Evolutionary conservation across 2,888 invertebrate genomes (phyloP).

Genomic region (Timema cristinae): DNA sequence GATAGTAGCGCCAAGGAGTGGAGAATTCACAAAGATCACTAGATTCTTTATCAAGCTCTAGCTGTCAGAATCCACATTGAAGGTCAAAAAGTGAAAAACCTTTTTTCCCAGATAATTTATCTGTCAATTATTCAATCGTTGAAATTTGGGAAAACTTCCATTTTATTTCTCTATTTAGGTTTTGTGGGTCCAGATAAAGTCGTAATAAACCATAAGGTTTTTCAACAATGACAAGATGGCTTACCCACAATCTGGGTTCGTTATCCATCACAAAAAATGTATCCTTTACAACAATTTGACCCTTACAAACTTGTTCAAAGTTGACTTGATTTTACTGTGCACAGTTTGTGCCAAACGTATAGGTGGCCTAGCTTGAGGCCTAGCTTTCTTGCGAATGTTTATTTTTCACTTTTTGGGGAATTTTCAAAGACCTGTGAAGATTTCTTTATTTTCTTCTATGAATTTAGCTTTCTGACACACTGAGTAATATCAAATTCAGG

Average conservation of each 20-base stretch:
- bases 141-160: background rate
- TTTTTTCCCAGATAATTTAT: background rate
- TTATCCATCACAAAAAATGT: too few relatives aligned
- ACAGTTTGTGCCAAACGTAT: background rate
- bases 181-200: background rate
- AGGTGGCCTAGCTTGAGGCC: background rate
- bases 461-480: background rate
- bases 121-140: background rate
- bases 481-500: background rate
- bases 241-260: background rate
- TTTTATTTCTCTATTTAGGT: background rate
- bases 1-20: background rate
- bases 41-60: background rate
- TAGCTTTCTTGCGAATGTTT: background rate
- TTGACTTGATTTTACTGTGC: background rate
- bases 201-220: background rate
- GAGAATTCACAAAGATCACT: background rate
- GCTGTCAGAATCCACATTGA: background rate
- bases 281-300: background rate
- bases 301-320: background rate
- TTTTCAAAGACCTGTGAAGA: background rate
- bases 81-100: background rate
- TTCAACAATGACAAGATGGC: background rate
- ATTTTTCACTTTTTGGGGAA: conserved; percentile 1
- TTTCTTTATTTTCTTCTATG: conserved; percentile 10